A percentile compares a stretch with the other conserved stretches of the same genome.
Evolutionary conservation across 2,113 vertebrate genomes (phyloP).

Genomic region (Pardalotus punctatus): DNA sequence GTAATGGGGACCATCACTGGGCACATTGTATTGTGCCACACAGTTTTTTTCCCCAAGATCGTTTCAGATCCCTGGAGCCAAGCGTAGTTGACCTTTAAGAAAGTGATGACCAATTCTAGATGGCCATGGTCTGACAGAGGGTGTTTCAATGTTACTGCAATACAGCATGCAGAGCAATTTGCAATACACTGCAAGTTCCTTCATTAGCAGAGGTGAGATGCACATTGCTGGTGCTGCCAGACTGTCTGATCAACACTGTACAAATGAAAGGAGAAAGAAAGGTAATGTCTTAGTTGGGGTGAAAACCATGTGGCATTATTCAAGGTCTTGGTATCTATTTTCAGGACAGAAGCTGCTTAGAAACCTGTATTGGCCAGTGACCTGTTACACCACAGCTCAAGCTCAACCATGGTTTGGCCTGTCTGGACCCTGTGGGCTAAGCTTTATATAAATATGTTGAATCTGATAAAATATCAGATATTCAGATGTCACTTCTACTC

Average conservation of each 20-base stretch:
- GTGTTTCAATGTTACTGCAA: not conserved
- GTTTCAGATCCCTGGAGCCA: not conserved
- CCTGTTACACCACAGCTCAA: not conserved
- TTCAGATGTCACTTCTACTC: not conserved
- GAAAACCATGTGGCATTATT: not conserved
- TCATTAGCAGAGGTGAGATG: not conserved
- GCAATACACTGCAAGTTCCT: not conserved
- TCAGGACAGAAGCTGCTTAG: not conserved
- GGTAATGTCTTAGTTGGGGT: not conserved
- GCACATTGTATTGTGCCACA: not conserved
- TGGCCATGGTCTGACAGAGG: not conserved
- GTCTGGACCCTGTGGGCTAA: accelerated
- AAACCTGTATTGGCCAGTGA: not conserved
- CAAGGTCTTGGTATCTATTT: not conserved
- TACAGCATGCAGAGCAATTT: not conserved
- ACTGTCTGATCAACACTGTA: not conserved
- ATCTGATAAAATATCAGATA: not conserved
- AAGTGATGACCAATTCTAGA: not conserved
- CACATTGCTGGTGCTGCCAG: not conserved
- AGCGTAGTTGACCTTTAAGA: not conserved
- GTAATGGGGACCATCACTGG: not conserved
- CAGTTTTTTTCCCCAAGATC: not conserved
- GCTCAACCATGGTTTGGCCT: accelerated
- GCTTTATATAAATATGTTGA: not conserved
- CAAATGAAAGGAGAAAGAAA: not conserved